Percentiles rank a stretch among this genome's conserved stretches.
Evolutionary conservation across 2,797 vertebrate genomes (phyloP).

Genomic region (Cyprinodon diabolis): DNA sequence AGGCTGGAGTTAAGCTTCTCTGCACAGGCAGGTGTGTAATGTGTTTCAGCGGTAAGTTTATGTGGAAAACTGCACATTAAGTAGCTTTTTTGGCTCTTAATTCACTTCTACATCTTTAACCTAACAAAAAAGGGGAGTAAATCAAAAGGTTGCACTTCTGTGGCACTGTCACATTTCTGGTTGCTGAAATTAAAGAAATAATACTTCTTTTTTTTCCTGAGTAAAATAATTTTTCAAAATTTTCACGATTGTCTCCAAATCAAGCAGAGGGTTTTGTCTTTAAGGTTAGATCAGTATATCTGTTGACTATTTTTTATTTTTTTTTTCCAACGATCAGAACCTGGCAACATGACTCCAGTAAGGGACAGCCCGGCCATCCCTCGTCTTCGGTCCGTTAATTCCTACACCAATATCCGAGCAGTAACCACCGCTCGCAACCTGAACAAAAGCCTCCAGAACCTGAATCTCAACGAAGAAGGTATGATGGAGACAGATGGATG

Average conservation of each 20-base stretch:
- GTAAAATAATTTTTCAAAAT: background rate
- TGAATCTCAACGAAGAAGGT: slow-evolving; percentile 96
- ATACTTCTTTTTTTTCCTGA: background rate
- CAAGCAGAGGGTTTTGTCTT: background rate
- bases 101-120: background rate
- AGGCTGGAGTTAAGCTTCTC: slow-evolving; percentile 15
- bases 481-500: background rate
- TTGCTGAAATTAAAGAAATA: background rate
- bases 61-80: background rate
- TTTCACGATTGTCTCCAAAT: background rate
- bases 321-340: slow-evolving; percentile 77
- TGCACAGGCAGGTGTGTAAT: slow-evolving; percentile 16
- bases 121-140: background rate
- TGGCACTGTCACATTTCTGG: background rate
- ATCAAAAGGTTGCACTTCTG: background rate
- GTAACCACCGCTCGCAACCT: slow-evolving; percentile 90
- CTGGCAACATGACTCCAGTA: slow-evolving; percentile 90
- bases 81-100: background rate
- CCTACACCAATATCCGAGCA: slow-evolving; percentile 95
- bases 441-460: slow-evolving; percentile 98
- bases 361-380: slow-evolving; percentile 91
- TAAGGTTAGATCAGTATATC: background rate
- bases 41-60: slow-evolving; percentile 3
- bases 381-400: slow-evolving; percentile 92
- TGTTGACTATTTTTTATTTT: background rate